A percentile compares a stretch with the other conserved stretches of the same genome.
These are phyloP conservation scores for Hyphantria cunea DNA, from an alignment of 1,140 invertebrate genomes.

Conservation along the genomic window DNA sequence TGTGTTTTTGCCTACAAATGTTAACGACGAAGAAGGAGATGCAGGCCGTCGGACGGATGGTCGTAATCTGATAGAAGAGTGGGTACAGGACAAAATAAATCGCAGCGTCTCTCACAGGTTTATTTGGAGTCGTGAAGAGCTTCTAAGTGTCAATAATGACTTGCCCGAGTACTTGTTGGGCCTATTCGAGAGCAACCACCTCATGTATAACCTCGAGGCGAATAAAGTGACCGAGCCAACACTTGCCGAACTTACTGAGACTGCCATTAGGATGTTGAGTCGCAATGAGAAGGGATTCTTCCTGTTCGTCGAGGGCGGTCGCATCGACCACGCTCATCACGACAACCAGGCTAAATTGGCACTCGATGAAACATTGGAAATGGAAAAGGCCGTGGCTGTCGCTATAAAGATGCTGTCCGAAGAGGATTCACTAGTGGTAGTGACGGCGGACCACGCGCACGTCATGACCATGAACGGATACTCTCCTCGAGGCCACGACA, in stretches of 20 bases:
- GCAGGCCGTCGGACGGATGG: slow-evolving; percentile 84
- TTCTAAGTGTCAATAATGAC: slow-evolving; percentile 83
- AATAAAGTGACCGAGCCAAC: slow-evolving; percentile 84
- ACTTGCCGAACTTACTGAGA: slow-evolving; percentile 90
- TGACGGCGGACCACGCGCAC: slow-evolving; percentile 88
- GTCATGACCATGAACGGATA: slow-evolving; percentile 86
- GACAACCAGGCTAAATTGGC: slow-evolving; percentile 86
- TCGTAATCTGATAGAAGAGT: slow-evolving; percentile 75
- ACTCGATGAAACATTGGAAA: slow-evolving; percentile 83
- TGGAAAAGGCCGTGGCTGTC: slow-evolving; percentile 82
- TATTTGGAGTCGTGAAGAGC: slow-evolving; percentile 84
- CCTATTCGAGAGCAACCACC: slow-evolving; percentile 75
- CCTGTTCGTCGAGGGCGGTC: slow-evolving; percentile 92
- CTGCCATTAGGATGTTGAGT: slow-evolving; percentile 89
- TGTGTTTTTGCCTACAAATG: not conserved
- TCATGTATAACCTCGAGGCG: slow-evolving; percentile 69
- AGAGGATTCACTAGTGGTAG: slow-evolving; percentile 86
- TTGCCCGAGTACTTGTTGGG: slow-evolving; percentile 88
- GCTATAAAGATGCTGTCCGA: slow-evolving; percentile 79
- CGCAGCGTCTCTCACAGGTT: slow-evolving; percentile 85
- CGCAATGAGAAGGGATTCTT: slow-evolving; percentile 93
- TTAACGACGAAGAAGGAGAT: slow-evolving; percentile 83
- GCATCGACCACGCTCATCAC: slow-evolving; percentile 92
- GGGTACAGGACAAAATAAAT: slow-evolving; percentile 53
- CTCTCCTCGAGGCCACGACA: slow-evolving; percentile 82